Conservation (phyloP, 1,140 invertebrate species). For the Pogonus chalceus region DNA sequence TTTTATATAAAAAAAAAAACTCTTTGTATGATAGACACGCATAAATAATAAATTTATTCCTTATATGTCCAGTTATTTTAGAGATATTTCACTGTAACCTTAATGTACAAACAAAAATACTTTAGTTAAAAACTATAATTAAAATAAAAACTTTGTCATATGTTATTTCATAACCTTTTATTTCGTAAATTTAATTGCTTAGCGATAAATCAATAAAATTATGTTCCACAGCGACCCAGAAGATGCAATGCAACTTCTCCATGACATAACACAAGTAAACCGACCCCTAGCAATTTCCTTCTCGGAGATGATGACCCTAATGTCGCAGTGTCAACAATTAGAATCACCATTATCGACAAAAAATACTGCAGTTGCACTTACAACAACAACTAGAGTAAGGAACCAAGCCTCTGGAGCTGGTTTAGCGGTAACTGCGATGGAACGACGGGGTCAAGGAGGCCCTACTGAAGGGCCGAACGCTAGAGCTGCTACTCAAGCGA, state of each 20-base stretch:
- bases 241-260: slow-evolving; percentile 49
- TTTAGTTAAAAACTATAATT: too few relatives aligned
- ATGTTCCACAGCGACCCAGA: slow-evolving; percentile 63
- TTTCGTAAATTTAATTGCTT: too few relatives aligned
- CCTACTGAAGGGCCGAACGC: slow-evolving; percentile 17
- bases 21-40: too few relatives aligned
- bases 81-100: too few relatives aligned
- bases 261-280: slow-evolving; percentile 44
- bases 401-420: slow-evolving; percentile 2
- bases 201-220: too few relatives aligned
- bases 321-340: slow-evolving; percentile 60
- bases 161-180: too few relatives aligned
- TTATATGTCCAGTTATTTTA: too few relatives aligned
- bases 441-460: neutral
- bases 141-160: too few relatives aligned
- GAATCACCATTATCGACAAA: slow-evolving; percentile 11
- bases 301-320: slow-evolving; percentile 60
- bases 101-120: too few relatives aligned
- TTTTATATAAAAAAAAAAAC: too few relatives aligned
- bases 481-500: slow-evolving; percentile 23
- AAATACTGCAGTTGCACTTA: slow-evolving; percentile 5
- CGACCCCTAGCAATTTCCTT: slow-evolving; percentile 53
- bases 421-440: neutral
- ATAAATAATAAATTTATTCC: too few relatives aligned
- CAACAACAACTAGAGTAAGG: slow-evolving; percentile 11